Evolutionary conservation across 2,113 vertebrate genomes (phyloP), one percentile per base, ranked within the genome.

Genomic region (Chlorodrepanis virens): DNA sequence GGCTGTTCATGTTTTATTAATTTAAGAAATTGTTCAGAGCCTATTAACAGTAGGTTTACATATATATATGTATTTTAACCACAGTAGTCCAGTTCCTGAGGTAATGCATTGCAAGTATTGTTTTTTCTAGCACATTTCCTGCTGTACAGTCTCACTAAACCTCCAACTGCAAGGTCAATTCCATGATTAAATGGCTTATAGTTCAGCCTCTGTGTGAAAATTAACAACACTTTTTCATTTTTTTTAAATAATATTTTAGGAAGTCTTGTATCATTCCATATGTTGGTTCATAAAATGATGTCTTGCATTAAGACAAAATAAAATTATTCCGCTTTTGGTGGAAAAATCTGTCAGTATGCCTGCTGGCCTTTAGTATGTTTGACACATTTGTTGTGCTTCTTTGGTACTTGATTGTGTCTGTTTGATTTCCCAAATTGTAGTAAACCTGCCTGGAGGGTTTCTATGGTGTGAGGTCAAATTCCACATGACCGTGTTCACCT

Each of bases 401-500:
- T 57, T 47, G 63, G 42, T 75, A 39, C 22, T 68, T 59, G 44
- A 14, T 37, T 60, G 22, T 35, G 33, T 33, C 53, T 59, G 8
- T 83, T 68, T 79, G 50, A 42, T 76, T 78, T 83, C 50, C 50
- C 23, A 29, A 44, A 86, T 3, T 65, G 40, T 21, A 18, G 24
- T 33, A 35, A 35, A 35, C n/a, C 8, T 61, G n/a, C 5, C 0
- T 39, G 7, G 3, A 64, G 37, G 5, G 1, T 84, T 69, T 60
- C 50, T 35, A 0, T 33, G 56, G 31, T 24, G 76, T 37, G 65
- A 59, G 40, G 50, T 70, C 42, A 57, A 54, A 63, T 67, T 61
- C 28, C 4, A 3, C 5, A 1, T 15, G 31, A 11, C 9, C 39
- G 10, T 0, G 4, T 13, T 67, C 83, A 24, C 56, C 42, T 35